These are phyloP conservation scores for Podargus strigoides DNA, from an alignment of 2,797 vertebrate species.

Conservation along the genomic window DNA sequence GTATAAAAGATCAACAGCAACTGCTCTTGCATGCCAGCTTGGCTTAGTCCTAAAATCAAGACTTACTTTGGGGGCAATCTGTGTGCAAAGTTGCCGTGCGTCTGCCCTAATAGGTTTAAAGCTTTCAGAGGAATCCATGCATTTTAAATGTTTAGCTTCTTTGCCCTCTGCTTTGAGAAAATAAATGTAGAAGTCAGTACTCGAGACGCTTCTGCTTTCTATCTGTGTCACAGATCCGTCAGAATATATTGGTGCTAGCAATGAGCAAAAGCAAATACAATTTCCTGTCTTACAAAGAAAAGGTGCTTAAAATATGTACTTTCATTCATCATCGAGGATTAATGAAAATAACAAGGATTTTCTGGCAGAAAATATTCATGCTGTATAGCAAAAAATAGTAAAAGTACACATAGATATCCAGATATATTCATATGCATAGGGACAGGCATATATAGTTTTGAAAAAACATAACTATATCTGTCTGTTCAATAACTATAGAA, in stretches of 20 bases:
- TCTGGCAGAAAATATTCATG: neutral
- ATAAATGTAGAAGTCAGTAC: constrained; percentile 27
- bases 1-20: constrained; percentile 98
- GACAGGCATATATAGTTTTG: neutral
- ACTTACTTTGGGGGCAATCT: constrained; percentile 70
- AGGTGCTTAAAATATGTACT: neutral
- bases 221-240: constrained; percentile 22
- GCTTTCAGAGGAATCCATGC: constrained; percentile 50
- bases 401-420: neutral
- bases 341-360: constrained; percentile 10
- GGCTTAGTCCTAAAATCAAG: constrained; percentile 88
- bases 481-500: neutral
- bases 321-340: neutral
- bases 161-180: constrained; percentile 53
- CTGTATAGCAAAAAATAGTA: neutral
- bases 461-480: neutral
- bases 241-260: neutral
- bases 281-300: constrained; percentile 6
- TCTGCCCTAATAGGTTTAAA: constrained; percentile 64
- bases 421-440: neutral
- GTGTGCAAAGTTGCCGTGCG: constrained; percentile 55
- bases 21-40: constrained; percentile 83
- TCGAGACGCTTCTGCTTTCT: constrained; percentile 25
- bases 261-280: constrained; percentile 33
- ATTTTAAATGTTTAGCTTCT: constrained; percentile 64